These are phyloP conservation scores for Mungos mungo DNA, from an alignment of 2,113 vertebrate species.

Conservation along the genomic window DNA sequence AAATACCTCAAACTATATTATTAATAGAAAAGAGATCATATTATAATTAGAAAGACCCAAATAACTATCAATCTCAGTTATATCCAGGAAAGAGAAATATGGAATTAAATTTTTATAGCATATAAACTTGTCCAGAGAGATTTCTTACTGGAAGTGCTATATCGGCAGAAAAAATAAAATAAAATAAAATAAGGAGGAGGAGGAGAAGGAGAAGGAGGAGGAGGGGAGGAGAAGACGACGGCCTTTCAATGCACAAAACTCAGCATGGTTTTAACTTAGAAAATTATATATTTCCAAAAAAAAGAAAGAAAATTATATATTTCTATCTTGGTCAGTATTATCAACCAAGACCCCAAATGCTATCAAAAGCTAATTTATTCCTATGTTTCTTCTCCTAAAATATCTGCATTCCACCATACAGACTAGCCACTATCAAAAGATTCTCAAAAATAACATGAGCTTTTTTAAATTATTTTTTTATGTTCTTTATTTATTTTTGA, in stretches of 20 bases:
- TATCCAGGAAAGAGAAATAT: neutral
- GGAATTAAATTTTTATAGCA: neutral
- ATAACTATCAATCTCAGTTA: conserved; percentile 47
- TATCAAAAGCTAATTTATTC: neutral
- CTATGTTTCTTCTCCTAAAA: neutral
- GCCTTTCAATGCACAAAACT: neutral
- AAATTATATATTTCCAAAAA: neutral
- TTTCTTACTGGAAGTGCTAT: neutral
- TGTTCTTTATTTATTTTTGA: too few relatives aligned
- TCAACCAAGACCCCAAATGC: conserved; percentile 11
- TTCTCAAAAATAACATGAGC: conserved; percentile 7
- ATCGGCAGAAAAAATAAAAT: neutral
- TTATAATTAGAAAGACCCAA: conserved; percentile 22
- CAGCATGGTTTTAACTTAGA: neutral
- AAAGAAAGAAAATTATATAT: neutral
- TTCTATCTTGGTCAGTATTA: conserved; percentile 5
- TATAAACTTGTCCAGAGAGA: neutral
- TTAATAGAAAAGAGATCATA: neutral
- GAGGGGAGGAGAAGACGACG: neutral
- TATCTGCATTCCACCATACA: neutral
- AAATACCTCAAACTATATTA: conserved; percentile 10
- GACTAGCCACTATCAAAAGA: neutral
- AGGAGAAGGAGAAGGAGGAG: too few relatives aligned
- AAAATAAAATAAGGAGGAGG: neutral
- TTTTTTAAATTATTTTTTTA: neutral